Evolutionary conservation across 2,888 invertebrate species (phyloP), one percentile per base, ranked within the genome.

Genomic region (Drosophila tanythrix): DNA sequence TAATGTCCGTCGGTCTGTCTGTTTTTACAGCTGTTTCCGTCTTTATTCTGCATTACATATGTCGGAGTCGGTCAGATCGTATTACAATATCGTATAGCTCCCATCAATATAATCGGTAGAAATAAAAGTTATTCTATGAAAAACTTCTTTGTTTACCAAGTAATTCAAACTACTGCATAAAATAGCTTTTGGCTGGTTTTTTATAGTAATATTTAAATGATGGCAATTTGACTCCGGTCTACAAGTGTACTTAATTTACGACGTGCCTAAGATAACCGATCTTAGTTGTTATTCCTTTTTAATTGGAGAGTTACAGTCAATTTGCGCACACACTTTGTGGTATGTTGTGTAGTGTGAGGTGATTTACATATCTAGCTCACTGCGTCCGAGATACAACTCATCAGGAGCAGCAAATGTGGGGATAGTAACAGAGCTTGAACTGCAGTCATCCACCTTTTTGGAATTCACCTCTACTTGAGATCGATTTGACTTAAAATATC

Each of bases 131-230:
- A 10, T 40, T 40, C 4, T 2, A n/a, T 10, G 10, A n/a, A 10
- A n/a, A 40, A 10, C 10, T n/a, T 40, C 10, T n/a, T 10, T 10
- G 4, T n/a, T 40, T 40, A 38, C 21, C 2, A 21, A 21, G 21
- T 21, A 29, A 6, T 29, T 40, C 11, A 1, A 7, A 15, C 2
- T 8, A 7, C 2, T 4, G 15, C 8, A 15, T 25, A 13, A 46
- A 4, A 15, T 15, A 46, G 13, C 13, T 21, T 21, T 21, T 10
- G 1, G n/a, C 2, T 40, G n/a, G 2, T n/a, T 40, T 40, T 40
- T 40, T 11, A 40, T n/a, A n/a, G n/a, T 40, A 40, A 0, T 2
- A 21, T 13, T 46, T 0, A 46, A 25, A 7, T 15, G 13, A 1
- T 13, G 2, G 21, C 21, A 25, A 21, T 15, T 46, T 15, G 21